These are phyloP conservation scores for Prunella fulvescens DNA, from an alignment of 2,113 vertebrate genomes.

Conservation along the genomic window DNA sequence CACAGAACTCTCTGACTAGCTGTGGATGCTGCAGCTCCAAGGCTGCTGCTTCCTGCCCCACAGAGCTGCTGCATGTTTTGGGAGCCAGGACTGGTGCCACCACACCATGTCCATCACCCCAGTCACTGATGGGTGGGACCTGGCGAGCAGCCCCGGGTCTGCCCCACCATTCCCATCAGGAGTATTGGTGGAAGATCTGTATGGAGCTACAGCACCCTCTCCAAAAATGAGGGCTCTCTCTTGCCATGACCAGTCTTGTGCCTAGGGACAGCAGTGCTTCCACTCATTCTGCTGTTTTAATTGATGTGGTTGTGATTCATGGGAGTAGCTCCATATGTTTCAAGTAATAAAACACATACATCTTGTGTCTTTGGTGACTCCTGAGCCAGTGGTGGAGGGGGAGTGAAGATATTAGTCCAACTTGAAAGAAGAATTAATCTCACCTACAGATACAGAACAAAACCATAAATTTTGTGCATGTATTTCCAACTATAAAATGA, in stretches of 20 bases:
- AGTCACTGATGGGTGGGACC: background rate
- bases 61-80: fast-evolving
- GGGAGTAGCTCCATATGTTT: background rate
- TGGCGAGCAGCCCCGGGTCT: background rate
- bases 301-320: background rate
- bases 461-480: background rate
- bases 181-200: background rate
- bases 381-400: background rate
- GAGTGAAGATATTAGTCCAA: background rate
- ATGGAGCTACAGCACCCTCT: background rate
- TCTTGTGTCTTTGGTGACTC: background rate
- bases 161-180: background rate
- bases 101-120: background rate
- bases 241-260: background rate
- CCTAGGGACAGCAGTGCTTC: background rate
- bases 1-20: background rate
- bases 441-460: background rate
- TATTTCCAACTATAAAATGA: background rate
- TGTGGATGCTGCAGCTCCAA: background rate
- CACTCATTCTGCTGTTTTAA: background rate
- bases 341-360: constrained; percentile 15
- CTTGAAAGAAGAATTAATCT: constrained; percentile 11
- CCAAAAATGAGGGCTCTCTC: background rate
- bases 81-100: no score
- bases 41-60: background rate